Conservation (phyloP, 2,797 vertebrate species). For the Falco berigora region DNA sequence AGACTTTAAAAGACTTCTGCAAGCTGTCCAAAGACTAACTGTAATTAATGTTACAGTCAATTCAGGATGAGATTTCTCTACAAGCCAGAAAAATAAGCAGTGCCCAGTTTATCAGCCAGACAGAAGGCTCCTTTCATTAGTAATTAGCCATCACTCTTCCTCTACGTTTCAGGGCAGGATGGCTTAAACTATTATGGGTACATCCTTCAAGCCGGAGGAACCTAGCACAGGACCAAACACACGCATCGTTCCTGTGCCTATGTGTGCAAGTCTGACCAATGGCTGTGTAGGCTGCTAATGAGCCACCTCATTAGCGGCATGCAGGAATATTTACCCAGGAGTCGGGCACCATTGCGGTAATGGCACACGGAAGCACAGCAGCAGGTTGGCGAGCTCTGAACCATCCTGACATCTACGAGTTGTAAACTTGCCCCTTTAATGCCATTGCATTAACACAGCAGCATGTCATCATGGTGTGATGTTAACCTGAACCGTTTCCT, state of each 20-base stretch:
- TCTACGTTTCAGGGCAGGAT: background rate
- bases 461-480: background rate
- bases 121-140: background rate
- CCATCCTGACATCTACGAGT: background rate
- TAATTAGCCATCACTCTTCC: background rate
- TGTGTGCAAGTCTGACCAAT: background rate
- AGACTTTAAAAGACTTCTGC: background rate
- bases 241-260: rapidly evolving
- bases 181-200: background rate
- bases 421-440: background rate
- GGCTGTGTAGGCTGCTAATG: background rate
- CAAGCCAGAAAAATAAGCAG: background rate
- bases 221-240: background rate
- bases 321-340: background rate
- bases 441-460: background rate
- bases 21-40: background rate
- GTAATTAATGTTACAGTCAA: background rate
- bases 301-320: background rate
- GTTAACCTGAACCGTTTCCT: background rate
- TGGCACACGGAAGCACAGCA: background rate
- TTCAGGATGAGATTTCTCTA: background rate
- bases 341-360: rapidly evolving
- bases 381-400: background rate
- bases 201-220: background rate
- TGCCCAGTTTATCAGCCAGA: background rate